These are phyloP conservation scores for Parnassius smintheus DNA, from an alignment of 2,888 invertebrate species.

Conservation along the genomic window DNA sequence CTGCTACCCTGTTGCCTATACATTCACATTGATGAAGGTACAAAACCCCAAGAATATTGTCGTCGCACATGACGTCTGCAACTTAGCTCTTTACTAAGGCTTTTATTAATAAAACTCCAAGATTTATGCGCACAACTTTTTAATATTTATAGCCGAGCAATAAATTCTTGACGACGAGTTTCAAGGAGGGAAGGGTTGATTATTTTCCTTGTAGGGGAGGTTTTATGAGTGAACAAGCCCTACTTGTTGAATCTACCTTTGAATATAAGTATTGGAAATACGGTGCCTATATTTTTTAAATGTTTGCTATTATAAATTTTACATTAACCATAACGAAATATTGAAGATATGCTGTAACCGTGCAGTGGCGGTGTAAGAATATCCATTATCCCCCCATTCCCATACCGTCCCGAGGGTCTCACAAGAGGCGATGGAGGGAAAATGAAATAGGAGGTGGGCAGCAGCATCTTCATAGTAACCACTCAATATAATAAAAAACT, in stretches of 20 bases:
- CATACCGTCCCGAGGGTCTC: too few relatives aligned
- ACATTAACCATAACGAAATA: too few relatives aligned
- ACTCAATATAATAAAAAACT: too few relatives aligned
- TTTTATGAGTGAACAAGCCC: slow-evolving; percentile 63
- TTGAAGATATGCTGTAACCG: too few relatives aligned
- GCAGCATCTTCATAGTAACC: too few relatives aligned
- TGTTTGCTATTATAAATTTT: neutral
- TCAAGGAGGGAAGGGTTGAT: slow-evolving; percentile 67
- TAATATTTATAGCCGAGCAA: slow-evolving; percentile 77
- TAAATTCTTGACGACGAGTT: slow-evolving; percentile 73
- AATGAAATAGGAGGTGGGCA: too few relatives aligned
- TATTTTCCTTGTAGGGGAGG: slow-evolving; percentile 59
- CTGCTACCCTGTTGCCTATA: slow-evolving; percentile 9
- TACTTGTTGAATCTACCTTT: slow-evolving; percentile 28
- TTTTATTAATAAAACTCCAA: slow-evolving; percentile 70
- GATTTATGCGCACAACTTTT: slow-evolving; percentile 76
- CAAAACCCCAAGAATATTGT: slow-evolving; percentile 46
- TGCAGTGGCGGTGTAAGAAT: too few relatives aligned
- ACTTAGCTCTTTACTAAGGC: slow-evolving; percentile 42
- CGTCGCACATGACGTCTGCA: slow-evolving; percentile 49
- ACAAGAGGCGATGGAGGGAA: too few relatives aligned
- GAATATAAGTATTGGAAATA: slow-evolving; percentile 15
- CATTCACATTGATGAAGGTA: slow-evolving; percentile 24
- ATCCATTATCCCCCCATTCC: too few relatives aligned
- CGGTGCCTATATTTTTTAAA: neutral